These are phyloP conservation scores for Lasiurus borealis DNA, from an alignment of 2,113 vertebrate genomes.

Conservation along the genomic window DNA sequence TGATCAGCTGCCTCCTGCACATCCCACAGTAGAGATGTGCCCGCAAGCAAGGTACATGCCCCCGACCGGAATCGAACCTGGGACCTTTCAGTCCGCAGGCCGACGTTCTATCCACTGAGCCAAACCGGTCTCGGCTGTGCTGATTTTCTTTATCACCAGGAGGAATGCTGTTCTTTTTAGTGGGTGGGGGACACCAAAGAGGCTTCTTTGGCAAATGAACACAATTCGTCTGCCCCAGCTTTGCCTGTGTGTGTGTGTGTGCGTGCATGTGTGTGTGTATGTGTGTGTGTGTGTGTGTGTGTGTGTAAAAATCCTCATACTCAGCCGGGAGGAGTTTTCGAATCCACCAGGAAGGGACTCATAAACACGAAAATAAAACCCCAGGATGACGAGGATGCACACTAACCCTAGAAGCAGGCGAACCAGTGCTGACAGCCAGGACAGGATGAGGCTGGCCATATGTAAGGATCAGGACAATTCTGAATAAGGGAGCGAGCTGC, in stretches of 20 bases:
- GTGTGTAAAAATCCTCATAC: slow-evolving; percentile 76
- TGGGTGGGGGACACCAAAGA: background rate
- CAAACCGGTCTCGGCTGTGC: background rate
- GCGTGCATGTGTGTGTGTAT: background rate
- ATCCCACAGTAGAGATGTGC: no score
- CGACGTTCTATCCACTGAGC: no score
- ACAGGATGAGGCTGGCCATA: background rate
- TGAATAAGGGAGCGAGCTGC: background rate
- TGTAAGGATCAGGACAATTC: background rate
- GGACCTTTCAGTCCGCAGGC: no score
- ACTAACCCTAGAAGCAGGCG: background rate
- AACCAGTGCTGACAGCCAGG: background rate
- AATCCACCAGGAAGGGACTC: slow-evolving; percentile 34
- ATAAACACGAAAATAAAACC: slow-evolving; percentile 71
- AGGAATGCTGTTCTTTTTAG: slow-evolving; percentile 41
- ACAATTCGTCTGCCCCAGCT: background rate
- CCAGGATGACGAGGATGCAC: slow-evolving; percentile 21
- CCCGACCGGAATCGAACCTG: no score
- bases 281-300: background rate
- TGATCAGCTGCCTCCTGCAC: no score
- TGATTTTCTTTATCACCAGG: slow-evolving; percentile 9
- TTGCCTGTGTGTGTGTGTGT: background rate
- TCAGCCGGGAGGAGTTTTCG: slow-evolving; percentile 49
- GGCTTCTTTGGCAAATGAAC: background rate
- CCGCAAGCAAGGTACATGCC: no score